Evolutionary conservation across 2,797 vertebrate genomes (phyloP), one percentile per base, ranked within the genome.

Genomic region (Tolypeutes matacus): DNA sequence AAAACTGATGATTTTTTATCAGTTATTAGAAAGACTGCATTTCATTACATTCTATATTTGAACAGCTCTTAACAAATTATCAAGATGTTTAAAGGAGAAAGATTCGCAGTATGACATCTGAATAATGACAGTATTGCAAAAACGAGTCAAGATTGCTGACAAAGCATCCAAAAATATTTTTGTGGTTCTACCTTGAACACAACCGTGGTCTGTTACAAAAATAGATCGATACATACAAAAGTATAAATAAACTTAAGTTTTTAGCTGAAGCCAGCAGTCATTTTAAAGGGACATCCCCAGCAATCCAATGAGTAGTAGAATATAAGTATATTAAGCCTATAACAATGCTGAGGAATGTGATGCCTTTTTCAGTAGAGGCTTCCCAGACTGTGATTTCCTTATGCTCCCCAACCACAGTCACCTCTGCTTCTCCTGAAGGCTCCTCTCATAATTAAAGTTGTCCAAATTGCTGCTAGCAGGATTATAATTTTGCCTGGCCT

Each of bases 401-500:
- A 98, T 96, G 98, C 98, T 91, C 99, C 99, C 97, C 99, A 99
- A 94, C 99, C 99, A 95, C 99, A 98, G 67, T 99, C 99, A 89
- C 98, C 96, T 97, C 97, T 97, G 97, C 95, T 97, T 36, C 99
- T 99, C 81, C 99, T 98, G 98, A 99, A 99, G 93, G 99, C 99
- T 42, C 99, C 99, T 96, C 99, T 99, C 97, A 98, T 98, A 39
- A 39, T 39, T 39, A 97, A 99, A 99, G 96, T 99, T 99, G 70
- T 99, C 98, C 92, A 99, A 98, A 94, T 99, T 99, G 97, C 99
- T 99, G 96, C 99, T 99, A 89, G 99, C 99, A 73, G 99, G 99
- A 92, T 99, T 99, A 98, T 99, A 99, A 97, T 99, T 99, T 98
- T 99, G 99, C 56, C 99, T 98, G 27, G 99, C 99, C 88, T 99